phyloP scores from a whole-genome alignment of 2,113 vertebrate genomes.

The Ramphastos sulfuratus region DNA sequence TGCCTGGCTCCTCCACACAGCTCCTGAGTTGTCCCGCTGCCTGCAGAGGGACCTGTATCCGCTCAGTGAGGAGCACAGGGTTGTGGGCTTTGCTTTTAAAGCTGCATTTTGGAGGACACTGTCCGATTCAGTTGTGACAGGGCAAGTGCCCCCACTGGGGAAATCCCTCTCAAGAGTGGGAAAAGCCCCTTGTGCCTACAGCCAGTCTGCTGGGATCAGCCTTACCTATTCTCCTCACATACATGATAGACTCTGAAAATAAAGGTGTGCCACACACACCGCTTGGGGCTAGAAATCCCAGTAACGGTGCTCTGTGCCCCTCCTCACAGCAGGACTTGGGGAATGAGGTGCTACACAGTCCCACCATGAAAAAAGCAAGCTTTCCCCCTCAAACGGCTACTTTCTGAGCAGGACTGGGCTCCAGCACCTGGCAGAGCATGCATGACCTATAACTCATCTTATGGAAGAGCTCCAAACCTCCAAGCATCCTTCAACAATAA shows the following conservation, averaged over 20 bases:
- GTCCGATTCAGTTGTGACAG: accelerated
- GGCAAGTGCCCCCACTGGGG: neutral
- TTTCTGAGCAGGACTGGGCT: accelerated
- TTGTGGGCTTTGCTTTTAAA: neutral
- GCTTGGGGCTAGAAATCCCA: neutral
- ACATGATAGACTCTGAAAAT: accelerated
- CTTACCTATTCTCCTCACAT: accelerated
- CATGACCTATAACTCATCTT: accelerated
- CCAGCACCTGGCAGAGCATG: accelerated
- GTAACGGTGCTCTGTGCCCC: neutral
- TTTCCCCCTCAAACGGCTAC: neutral
- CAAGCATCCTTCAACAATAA: accelerated
- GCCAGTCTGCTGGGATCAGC: neutral
- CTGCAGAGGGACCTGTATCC: accelerated
- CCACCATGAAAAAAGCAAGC: neutral
- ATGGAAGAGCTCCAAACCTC: neutral
- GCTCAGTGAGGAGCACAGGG: neutral
- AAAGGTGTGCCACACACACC: neutral
- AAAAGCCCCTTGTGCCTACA: neutral
- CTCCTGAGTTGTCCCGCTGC: neutral
- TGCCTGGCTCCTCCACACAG: neutral
- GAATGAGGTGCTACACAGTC: accelerated
- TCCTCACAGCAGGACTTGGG: accelerated
- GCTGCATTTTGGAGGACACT: accelerated
- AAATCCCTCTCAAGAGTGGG: neutral